These are phyloP conservation scores for Empidonax alnorum DNA, from an alignment of 2,113 vertebrate species.

Conservation along the genomic window DNA sequence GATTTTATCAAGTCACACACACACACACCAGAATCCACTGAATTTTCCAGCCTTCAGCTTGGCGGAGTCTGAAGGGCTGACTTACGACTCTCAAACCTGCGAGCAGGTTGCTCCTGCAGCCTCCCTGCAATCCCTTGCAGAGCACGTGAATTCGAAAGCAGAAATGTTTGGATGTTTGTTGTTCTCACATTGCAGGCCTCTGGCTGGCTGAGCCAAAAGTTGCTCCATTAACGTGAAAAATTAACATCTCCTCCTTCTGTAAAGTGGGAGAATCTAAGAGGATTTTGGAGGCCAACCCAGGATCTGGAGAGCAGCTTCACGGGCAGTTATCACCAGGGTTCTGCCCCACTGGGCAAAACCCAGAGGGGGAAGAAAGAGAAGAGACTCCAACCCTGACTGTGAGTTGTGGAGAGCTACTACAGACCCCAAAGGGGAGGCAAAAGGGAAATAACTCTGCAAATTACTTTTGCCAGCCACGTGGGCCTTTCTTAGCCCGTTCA, in stretches of 20 bases:
- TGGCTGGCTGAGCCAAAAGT: background rate
- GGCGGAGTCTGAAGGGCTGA: background rate
- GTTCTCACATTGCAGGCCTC: background rate
- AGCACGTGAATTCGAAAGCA: background rate
- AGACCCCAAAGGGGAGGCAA: background rate
- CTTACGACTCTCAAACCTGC: background rate
- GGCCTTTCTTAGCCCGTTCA: background rate
- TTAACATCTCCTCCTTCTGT: background rate
- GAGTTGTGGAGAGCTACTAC: background rate
- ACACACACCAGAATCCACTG: background rate
- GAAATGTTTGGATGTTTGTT: background rate
- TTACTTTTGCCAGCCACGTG: background rate
- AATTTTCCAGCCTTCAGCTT: background rate
- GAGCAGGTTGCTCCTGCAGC: background rate
- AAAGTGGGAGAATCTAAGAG: background rate
- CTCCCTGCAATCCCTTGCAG: background rate
- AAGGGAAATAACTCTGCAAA: background rate
- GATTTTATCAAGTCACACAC: background rate
- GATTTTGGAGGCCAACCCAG: background rate
- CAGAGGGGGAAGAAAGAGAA: background rate
- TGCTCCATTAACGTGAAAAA: background rate
- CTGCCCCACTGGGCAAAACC: background rate
- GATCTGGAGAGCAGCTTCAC: background rate
- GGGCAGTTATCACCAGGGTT: background rate
- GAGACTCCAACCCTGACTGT: background rate